A percentile compares a stretch with the other conserved stretches of the same genome.
These are phyloP conservation scores for Listrodromus nycthemerus DNA, from an alignment of 2,888 invertebrate genomes.

Conservation along the genomic window DNA sequence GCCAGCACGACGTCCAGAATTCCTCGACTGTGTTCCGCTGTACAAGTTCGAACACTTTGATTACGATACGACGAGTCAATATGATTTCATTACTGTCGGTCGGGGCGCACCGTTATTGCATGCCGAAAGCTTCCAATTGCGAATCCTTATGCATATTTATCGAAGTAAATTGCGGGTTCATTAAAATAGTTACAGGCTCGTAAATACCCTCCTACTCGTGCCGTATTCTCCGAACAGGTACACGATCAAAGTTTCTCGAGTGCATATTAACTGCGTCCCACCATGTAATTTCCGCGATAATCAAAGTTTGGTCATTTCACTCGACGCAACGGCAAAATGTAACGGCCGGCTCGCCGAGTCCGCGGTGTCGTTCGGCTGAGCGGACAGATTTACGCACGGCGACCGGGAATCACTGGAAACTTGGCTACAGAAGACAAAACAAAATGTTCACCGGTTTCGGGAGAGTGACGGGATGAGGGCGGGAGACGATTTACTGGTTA, in stretches of 20 bases:
- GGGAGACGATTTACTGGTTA: slow-evolving; percentile 67
- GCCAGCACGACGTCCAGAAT: background rate
- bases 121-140: background rate
- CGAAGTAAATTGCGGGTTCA: slow-evolving; percentile 1
- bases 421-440: background rate
- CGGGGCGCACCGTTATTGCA: background rate
- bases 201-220: background rate
- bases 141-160: background rate
- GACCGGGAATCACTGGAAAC: background rate
- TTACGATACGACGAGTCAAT: background rate
- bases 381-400: background rate
- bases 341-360: background rate
- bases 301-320: slow-evolving; percentile 38
- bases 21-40: background rate
- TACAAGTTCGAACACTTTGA: background rate
- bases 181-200: background rate
- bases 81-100: background rate
- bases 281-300: slow-evolving; percentile 33
- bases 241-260: slow-evolving; percentile 47
- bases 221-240: slow-evolving; percentile 36
- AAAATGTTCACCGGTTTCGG: slow-evolving; percentile 45
- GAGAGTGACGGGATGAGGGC: background rate
- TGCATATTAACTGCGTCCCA: slow-evolving; percentile 19
- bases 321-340: slow-evolving; percentile 21
- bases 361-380: background rate